Conservation (phyloP, 23 tunicate genomes). For the Corella eumyota region DNA sequence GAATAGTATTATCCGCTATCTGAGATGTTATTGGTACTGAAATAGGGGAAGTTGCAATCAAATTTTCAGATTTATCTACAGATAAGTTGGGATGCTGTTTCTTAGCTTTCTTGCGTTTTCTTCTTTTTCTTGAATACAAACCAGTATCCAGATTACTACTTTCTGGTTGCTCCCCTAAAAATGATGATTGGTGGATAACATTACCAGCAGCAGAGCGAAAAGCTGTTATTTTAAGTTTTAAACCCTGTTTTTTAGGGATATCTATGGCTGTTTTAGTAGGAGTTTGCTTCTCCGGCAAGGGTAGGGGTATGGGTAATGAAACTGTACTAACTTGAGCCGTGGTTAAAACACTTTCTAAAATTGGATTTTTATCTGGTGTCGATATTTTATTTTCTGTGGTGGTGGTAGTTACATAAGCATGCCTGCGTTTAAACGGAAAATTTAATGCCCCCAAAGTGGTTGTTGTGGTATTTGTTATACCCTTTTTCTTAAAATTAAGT, state of each 20-base stretch:
- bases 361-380: background rate
- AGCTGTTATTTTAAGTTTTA: constrained; percentile 61
- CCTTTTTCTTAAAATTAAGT: too few species aligned
- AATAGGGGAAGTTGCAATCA: too few species aligned
- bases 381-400: background rate
- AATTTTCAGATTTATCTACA: too few species aligned
- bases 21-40: too few species aligned
- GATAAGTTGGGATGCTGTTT: too few species aligned
- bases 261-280: too few species aligned
- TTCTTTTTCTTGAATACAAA: constrained; percentile 10
- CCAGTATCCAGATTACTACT: constrained; percentile 24
- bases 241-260: background rate
- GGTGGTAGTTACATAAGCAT: too few species aligned
- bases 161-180: constrained; percentile 28
- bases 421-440: constrained; percentile 72
- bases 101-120: constrained; percentile 40
- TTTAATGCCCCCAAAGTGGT: too few species aligned
- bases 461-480: too few species aligned
- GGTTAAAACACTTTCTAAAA: background rate
- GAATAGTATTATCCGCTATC: too few species aligned
- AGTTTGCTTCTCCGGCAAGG: background rate
- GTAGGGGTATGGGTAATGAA: background rate
- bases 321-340: background rate
- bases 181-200: constrained; percentile 63
- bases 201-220: constrained; percentile 68